Percentiles rank a stretch among this genome's conserved stretches.
These are phyloP conservation scores for Epinephelus malabaricus DNA, from an alignment of 2,797 vertebrate species.

Conservation along the genomic window DNA sequence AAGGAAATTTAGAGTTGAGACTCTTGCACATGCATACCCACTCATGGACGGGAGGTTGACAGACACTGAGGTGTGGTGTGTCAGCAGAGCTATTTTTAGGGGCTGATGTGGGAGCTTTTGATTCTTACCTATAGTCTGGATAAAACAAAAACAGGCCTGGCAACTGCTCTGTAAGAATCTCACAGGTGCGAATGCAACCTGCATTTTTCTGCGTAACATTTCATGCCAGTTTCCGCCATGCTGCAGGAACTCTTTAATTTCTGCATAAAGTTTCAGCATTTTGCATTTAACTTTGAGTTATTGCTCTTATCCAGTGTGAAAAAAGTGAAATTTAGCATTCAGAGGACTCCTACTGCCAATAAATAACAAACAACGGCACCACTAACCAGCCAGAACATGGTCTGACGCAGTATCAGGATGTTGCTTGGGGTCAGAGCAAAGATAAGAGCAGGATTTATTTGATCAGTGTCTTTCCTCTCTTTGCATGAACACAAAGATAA, in stretches of 20 bases:
- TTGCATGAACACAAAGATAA: conserved; percentile 62
- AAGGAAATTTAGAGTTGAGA: conserved; percentile 48
- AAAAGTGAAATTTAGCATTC: not conserved
- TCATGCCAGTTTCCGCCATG: not conserved
- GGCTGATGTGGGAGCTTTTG: conserved; percentile 38
- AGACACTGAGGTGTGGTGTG: conserved; percentile 57
- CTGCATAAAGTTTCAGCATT: not conserved
- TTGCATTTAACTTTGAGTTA: not conserved
- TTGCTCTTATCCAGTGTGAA: not conserved
- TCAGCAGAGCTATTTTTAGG: conserved; percentile 71
- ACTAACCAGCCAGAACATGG: not conserved
- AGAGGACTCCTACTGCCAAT: not conserved
- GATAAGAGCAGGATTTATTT: conserved; percentile 65
- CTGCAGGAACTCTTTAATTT: not conserved
- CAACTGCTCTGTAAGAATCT: conserved; percentile 27
- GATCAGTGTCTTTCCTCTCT: conserved; percentile 40
- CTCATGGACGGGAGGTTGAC: conserved; percentile 39
- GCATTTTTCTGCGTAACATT: not conserved
- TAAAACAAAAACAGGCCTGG: conserved; percentile 38
- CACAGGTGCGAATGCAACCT: conserved; percentile 13
- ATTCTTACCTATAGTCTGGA: conserved; percentile 26
- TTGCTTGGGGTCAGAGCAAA: conserved; percentile 22
- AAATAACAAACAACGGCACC: conserved; percentile 20
- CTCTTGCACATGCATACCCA: conserved; percentile 14
- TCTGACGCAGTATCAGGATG: conserved; percentile 34